phyloP scores from a whole-genome alignment of 2,888 invertebrate species.

The Drosophila yooni region DNA sequence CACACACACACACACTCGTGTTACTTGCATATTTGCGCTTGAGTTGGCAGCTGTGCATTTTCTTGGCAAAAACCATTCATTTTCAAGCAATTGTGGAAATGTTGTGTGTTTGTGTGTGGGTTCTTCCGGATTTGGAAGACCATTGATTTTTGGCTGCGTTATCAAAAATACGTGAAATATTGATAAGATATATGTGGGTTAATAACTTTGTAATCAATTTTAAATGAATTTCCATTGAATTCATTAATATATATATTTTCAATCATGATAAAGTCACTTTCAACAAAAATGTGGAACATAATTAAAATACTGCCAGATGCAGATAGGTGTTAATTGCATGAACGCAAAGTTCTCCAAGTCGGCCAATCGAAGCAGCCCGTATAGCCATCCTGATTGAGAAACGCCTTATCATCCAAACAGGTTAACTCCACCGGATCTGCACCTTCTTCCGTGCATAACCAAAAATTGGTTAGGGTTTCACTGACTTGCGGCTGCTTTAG shows the following conservation, averaged over 20 bases:
- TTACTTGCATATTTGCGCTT: constrained; percentile 31
- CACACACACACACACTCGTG: not conserved
- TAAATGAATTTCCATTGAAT: constrained; percentile 53
- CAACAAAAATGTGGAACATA: constrained; percentile 29
- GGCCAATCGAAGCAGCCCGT: constrained; percentile 61
- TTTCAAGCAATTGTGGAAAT: constrained; percentile 11
- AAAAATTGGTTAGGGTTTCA: constrained; percentile 37
- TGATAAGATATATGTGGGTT: constrained; percentile 19
- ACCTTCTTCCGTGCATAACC: constrained; percentile 31
- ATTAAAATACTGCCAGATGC: constrained; percentile 45
- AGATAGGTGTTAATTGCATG: constrained; percentile 33
- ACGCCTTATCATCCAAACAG: constrained; percentile 37
- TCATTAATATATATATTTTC: constrained; percentile 27
- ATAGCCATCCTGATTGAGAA: constrained; percentile 48
- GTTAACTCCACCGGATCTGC: constrained; percentile 18
- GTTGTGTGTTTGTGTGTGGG: constrained; percentile 23
- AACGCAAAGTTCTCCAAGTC: constrained; percentile 51
- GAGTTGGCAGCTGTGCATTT: constrained; percentile 40
- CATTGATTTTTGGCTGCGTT: constrained; percentile 15
- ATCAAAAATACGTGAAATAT: not conserved
- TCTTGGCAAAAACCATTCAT: constrained; percentile 43
- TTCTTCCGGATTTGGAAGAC: constrained; percentile 23
- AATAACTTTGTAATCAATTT: constrained; percentile 65
- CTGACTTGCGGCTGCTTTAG: constrained; percentile 49
- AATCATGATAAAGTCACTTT: constrained; percentile 58